phyloP scores from a whole-genome alignment of 2,113 vertebrate genomes.

The Atrichornis clamosus region DNA sequence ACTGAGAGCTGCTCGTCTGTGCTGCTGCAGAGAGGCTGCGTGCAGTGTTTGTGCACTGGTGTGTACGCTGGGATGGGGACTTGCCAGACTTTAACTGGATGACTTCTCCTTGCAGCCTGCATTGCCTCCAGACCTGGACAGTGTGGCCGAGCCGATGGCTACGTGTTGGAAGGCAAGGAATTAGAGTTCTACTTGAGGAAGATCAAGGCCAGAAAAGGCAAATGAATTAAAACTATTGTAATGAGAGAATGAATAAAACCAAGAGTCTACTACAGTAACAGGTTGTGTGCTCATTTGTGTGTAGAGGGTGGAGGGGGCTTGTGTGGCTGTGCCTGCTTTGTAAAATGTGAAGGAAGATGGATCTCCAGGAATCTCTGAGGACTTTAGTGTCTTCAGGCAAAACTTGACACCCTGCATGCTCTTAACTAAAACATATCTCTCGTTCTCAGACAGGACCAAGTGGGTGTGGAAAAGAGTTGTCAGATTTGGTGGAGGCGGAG shows the following conservation, averaged over 20 bases:
- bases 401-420: background rate
- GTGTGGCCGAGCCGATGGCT: slow-evolving; percentile 95
- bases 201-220: slow-evolving; percentile 99
- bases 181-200: slow-evolving; percentile 98
- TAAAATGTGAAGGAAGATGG: background rate
- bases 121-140: slow-evolving; percentile 95
- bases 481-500: background rate
- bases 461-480: background rate
- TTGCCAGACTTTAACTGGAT: background rate
- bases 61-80: background rate
- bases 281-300: background rate
- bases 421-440: background rate
- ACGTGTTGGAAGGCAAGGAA: slow-evolving; percentile 94
- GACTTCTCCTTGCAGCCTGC: slow-evolving; percentile 80
- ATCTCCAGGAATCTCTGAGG: background rate
- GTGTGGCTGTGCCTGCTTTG: background rate
- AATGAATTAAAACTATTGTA: slow-evolving; percentile 78
- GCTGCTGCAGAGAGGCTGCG: background rate
- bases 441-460: background rate
- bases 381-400: background rate
- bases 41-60: background rate
- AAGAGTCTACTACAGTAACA: background rate
- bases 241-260: slow-evolving; percentile 68
- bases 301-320: background rate
- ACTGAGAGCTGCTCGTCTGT: accelerated